Conservation (phyloP, 2,113 vertebrate genomes). For the Sialia sialis region DNA sequence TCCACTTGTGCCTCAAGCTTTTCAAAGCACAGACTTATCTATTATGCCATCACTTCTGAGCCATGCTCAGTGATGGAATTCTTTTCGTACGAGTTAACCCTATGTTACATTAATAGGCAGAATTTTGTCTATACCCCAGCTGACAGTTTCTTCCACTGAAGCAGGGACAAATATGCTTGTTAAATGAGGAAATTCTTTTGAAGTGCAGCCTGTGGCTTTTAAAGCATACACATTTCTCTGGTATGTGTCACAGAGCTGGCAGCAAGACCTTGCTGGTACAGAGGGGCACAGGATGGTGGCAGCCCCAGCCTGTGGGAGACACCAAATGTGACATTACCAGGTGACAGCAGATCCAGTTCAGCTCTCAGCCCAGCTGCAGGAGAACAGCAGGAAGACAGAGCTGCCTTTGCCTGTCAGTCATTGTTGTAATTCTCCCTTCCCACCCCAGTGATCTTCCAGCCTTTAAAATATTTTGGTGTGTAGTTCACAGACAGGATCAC, state of each 20-base stretch:
- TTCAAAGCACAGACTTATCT: neutral
- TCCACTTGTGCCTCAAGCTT: neutral
- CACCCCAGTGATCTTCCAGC: neutral
- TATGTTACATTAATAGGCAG: neutral
- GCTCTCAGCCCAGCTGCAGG: neutral
- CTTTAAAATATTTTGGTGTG: neutral
- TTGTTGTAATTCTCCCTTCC: neutral
- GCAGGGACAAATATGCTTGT: neutral
- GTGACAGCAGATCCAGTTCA: neutral
- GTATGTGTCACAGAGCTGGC: neutral
- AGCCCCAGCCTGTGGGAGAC: neutral
- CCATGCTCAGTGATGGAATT: neutral
- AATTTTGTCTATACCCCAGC: neutral
- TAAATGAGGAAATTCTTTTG: neutral
- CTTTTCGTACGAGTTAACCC: neutral
- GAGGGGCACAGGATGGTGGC: neutral
- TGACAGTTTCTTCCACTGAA: neutral
- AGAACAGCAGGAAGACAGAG: neutral
- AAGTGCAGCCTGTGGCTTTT: neutral
- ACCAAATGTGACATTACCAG: neutral
- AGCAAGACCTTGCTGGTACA: neutral
- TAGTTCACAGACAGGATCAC: fast-evolving
- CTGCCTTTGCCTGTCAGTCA: neutral
- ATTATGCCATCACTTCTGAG: conserved; percentile 8
- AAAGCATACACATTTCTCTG: neutral